Base-by-base conservation (phyloP, 1,140 invertebrate species). In the Pachypeltis micranthus region DNA sequence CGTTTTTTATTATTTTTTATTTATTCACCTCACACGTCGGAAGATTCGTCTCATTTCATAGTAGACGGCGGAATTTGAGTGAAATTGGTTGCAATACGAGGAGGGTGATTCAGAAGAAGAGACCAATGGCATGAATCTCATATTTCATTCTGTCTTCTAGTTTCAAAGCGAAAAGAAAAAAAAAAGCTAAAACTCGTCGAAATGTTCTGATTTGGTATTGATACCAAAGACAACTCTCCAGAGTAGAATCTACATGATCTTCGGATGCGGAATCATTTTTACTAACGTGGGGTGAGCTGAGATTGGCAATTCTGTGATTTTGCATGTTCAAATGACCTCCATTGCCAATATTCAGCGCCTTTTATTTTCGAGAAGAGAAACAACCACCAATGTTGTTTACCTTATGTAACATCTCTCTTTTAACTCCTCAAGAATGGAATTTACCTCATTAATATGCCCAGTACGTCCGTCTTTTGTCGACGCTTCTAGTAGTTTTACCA, bases 341-440 rank as follows among this genome's bases (percentile, higher is more conserved):
- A 7, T 7, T 21, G 14, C 21, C 14, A 7, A 14, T 7, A 10
- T 7, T 10, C 21, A 7, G 31, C 7, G 16, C 7, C 16, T 16
- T 39, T 16, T 16, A 16, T 10, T 7, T 10, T 39, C 7, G 7
- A 16, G 7, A 16, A 39, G 7, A 10, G 31, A 16, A 39, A 16
- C 31, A 16, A 39, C 31, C 31, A 16, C 16, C 7, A 7, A 10
- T 39, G 31, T 39, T 10, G 7, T 7, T 54, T 24, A 54, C 7
- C 4, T 10, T 4, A 54, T 54, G 7, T 10, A n/a, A n/a, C 47
- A 23, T 16, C 16, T 27, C 24, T 59, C 58, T 31, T 31, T 28
- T n/a, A 59, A 31, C 31, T 59, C 58, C 29, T 59, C 58, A n/a
- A 59, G 19, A 27, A 59, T 59, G 16, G 58, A 59, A 59, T 59